Percentiles rank a stretch among this genome's conserved stretches.
phyloP scores from a whole-genome alignment of 2,888 invertebrate genomes.

The Capitulum mitella region DNA sequence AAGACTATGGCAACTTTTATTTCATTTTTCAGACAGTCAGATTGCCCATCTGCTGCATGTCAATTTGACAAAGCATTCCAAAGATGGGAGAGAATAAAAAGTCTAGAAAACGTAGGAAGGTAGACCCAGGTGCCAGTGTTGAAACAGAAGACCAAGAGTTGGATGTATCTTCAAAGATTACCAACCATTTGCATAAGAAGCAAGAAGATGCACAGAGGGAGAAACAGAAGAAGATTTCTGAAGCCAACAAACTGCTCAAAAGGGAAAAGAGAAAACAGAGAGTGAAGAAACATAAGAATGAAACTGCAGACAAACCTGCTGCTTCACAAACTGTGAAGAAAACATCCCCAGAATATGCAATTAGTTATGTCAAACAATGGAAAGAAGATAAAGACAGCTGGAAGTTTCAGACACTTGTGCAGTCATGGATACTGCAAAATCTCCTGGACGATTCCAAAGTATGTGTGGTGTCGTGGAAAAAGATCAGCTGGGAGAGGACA shows the following conservation, averaged over 20 bases:
- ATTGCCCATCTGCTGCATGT: too few species aligned
- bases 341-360: not conserved
- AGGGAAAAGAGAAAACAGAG: not conserved
- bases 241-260: not conserved
- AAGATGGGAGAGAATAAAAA: not conserved
- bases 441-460: not conserved
- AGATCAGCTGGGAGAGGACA: too few species aligned
- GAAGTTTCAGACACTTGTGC: constrained; percentile 9
- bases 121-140: not conserved
- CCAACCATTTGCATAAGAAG: not conserved
- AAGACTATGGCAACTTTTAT: too few species aligned
- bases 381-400: not conserved
- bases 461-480: too few species aligned
- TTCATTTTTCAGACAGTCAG: too few species aligned
- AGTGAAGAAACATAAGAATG: not conserved
- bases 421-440: not conserved
- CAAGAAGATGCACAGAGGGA: not conserved
- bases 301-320: too few species aligned
- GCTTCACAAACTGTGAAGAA: not conserved
- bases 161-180: not conserved
- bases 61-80: too few species aligned
- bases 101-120: not conserved
- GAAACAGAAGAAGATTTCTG: not conserved
- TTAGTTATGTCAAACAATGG: not conserved
- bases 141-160: not conserved